Evolutionary conservation across 2,888 invertebrate genomes (phyloP), one percentile per base, ranked within the genome.

Genomic region (Congeria kusceri): DNA sequence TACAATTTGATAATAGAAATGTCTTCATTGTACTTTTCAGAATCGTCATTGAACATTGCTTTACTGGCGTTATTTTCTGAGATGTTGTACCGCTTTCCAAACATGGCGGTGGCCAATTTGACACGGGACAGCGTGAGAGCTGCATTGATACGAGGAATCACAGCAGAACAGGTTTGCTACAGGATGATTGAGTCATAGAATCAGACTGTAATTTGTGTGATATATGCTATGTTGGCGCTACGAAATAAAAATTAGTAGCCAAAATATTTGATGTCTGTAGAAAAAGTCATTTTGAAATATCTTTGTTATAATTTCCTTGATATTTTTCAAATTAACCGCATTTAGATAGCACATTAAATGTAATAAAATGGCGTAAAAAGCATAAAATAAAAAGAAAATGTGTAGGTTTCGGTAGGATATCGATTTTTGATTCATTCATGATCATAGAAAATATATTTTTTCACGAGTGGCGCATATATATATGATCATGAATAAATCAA

Each of bases 81-180:
- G 93, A 95, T 98, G 91, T 94, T 98, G 70, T 98, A 98, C 94
- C 96, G 97, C 92, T 98, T 99, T 95, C 98, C 99, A 0, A 99
- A 99, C 94, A 95, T 99, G 92, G 96, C 97, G 61, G 98, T 99
- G 68, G 98, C 98, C 1, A 96, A 98, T 77, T 94, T 99, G 84
- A 98, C 98, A 0, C 95, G 99, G 71, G 98, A 99, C 93, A 98
- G 99, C 0, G 97, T 99, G 27, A 95, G 99, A 1, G 96, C 97
- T 92, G 99, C 99, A n/a, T 94, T 99, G 65, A 96, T 96, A 81
- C 97, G 98, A 85, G 99, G 99, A 59, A 99, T 99, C 88, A 98
- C 98, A 9, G 98, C 99, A 0, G 96, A 96, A 75, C 99, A 93
- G 90, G 92, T 93, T 53, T 53, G 53, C 1, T 53, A 53, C n/a